Evolutionary conservation across 2,113 vertebrate genomes (phyloP), one percentile per base, ranked within the genome.

Genomic region (Prochilodus magdalenae): DNA sequence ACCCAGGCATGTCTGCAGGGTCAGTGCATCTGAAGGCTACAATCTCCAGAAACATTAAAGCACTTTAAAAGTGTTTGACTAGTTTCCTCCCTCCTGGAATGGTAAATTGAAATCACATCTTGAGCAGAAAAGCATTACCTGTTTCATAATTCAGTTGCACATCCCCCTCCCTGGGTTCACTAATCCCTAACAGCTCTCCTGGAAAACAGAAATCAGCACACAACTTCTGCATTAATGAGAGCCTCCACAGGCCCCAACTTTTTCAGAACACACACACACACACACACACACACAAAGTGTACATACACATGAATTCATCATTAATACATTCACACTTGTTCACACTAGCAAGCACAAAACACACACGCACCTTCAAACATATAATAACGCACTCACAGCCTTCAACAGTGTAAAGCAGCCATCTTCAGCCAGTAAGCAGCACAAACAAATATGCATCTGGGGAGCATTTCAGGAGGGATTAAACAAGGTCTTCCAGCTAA

Each of bases 401-500:
- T 65, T 73, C 55, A 77, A 79, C 57, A 57, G 70, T n/a, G 44
- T 13, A 40, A 51, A 74, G 27, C 66, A 80, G 81, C 59, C 71
- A 76, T 75, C 63, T 67, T 83, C 16, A 62, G 79, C 57, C 81
- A 91, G 93, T 90, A 94, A 95, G 93, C 91, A 94, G 90, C 89
- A 57, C 89, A 90, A 91, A 92, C 93, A 93, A 92, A 95, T 94
- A 90, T 20, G 93, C 93, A 93, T 94, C 93, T 92, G 87, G 93
- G 92, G 94, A 95, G 91, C 93, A 91, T 93, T 95, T 95, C 93
- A 93, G 93, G 88, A 93, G 93, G 93, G 91, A 93, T 94, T 93
- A 94, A 94, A 95, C 93, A 93, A 94, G 94, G 95, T 93, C 92
- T 95, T 94, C 92, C 86, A 91, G 93, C 95, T 96, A 95, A 95